phyloP scores from a whole-genome alignment of 2,113 vertebrate genomes.

The Leucopternis melanops region DNA sequence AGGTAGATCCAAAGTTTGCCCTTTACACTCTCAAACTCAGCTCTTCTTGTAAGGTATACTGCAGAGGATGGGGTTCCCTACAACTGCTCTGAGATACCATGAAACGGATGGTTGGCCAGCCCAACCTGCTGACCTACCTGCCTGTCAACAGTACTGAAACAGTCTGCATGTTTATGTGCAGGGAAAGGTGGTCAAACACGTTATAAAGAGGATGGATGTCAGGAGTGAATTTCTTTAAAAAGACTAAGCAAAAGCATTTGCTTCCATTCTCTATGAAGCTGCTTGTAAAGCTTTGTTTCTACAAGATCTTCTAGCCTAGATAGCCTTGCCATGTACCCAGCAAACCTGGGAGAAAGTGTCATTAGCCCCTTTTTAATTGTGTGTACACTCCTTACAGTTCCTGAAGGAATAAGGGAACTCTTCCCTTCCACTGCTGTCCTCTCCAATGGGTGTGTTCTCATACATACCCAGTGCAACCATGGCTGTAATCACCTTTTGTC shows the following conservation, averaged over 20 bases:
- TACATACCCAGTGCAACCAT: neutral
- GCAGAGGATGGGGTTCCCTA: neutral
- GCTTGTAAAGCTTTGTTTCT: neutral
- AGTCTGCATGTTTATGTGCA: neutral
- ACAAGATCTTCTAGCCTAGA: neutral
- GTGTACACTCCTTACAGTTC: neutral
- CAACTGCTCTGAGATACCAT: neutral
- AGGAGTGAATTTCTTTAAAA: neutral
- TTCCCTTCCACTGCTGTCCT: neutral
- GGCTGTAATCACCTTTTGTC: neutral
- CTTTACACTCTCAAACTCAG: neutral
- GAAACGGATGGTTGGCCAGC: neutral
- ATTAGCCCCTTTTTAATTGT: neutral
- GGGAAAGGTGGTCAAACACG: neutral
- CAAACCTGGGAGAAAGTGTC: neutral
- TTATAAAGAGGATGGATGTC: neutral
- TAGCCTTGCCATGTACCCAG: neutral
- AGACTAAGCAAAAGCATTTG: neutral
- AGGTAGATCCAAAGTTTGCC: neutral
- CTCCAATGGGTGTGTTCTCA: neutral
- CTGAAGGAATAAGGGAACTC: neutral
- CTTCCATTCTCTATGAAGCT: neutral
- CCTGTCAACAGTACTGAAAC: neutral
- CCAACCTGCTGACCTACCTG: neutral
- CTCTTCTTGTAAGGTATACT: neutral